phyloP scores from a whole-genome alignment of 1,140 invertebrate genomes.

The Leptinotarsa lineolata region DNA sequence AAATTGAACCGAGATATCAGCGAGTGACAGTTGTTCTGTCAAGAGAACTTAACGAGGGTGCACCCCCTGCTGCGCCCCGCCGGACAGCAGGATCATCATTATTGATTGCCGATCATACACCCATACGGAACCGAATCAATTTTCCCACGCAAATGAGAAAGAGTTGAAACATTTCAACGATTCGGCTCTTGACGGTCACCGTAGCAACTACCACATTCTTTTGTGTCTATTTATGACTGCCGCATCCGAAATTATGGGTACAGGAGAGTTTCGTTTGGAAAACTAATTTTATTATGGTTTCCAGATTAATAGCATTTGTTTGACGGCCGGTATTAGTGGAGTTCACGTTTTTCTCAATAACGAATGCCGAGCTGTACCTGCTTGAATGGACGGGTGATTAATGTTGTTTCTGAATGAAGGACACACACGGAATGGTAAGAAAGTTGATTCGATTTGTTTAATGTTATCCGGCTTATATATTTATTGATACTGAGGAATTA shows the following conservation, averaged over 20 bases:
- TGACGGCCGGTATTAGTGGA: background rate
- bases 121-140: slow-evolving; percentile 13
- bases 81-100: slow-evolving; percentile 41
- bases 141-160: slow-evolving; percentile 15
- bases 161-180: slow-evolving; percentile 7
- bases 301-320: background rate
- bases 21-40: slow-evolving; percentile 39
- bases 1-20: slow-evolving; percentile 33
- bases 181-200: background rate
- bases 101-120: slow-evolving; percentile 41
- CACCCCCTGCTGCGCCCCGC: slow-evolving; percentile 39
- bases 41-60: slow-evolving; percentile 41
- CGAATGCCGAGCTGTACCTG: background rate
- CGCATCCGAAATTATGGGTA: slow-evolving; percentile 7
- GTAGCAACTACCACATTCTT: slow-evolving; percentile 5
- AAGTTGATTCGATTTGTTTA: too few species aligned
- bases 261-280: background rate
- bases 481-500: too few species aligned
- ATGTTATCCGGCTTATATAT: too few species aligned
- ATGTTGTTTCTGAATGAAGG: background rate
- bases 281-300: slow-evolving; percentile 6
- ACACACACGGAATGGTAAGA: background rate
- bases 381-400: background rate
- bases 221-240: slow-evolving; percentile 1
- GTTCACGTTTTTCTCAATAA: background rate